Percentiles rank a stretch among this genome's conserved stretches.
phyloP scores from a whole-genome alignment of 2,797 vertebrate species.

The Champsocephalus gunnari region DNA sequence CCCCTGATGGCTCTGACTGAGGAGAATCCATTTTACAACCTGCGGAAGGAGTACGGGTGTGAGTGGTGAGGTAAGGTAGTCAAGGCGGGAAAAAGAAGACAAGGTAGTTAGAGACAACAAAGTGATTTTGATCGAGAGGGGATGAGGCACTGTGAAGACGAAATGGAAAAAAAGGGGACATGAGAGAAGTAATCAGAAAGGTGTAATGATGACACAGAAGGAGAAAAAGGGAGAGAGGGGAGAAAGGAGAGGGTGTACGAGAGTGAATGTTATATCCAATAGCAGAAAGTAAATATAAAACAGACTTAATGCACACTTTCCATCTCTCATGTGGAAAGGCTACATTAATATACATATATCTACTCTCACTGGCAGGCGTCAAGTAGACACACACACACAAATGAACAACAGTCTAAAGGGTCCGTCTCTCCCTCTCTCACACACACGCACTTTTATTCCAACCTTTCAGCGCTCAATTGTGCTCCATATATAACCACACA shows the following conservation, averaged over 20 bases:
- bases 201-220: constrained; percentile 27
- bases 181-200: constrained; percentile 38
- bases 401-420: constrained; percentile 6
- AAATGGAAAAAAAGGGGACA: constrained; percentile 6
- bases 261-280: background rate
- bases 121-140: constrained; percentile 45
- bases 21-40: constrained; percentile 93
- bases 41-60: constrained; percentile 73
- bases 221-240: constrained; percentile 2
- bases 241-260: constrained; percentile 1
- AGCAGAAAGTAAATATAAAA: constrained; percentile 69
- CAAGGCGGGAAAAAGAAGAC: constrained; percentile 63
- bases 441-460: constrained; percentile 42
- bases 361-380: constrained; percentile 16
- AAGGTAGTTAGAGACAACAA: constrained; percentile 41
- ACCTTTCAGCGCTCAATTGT: constrained; percentile 58
- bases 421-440: background rate
- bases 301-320: constrained; percentile 61
- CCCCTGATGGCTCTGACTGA: constrained; percentile 84
- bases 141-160: constrained; percentile 26
- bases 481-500: constrained; percentile 49
- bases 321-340: constrained; percentile 63
- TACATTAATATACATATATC: constrained; percentile 35
- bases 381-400: constrained; percentile 13
- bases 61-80: constrained; percentile 18